Base-by-base conservation (phyloP, 2,797 vertebrate species). In the Microcaecilia unicolor region DNA sequence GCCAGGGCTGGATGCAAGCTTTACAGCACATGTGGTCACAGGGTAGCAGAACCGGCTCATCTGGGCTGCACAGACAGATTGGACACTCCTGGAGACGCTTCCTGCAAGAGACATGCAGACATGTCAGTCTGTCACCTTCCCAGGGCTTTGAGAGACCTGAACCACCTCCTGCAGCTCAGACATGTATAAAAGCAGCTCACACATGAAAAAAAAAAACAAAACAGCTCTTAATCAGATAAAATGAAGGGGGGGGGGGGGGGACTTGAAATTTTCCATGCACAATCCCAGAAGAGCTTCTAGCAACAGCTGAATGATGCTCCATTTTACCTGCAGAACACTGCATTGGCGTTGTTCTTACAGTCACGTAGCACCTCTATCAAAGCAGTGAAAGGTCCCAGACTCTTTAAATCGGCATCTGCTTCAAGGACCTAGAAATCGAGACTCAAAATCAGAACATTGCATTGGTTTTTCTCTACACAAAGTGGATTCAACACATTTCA, bases 1-100 rank as follows among this genome's bases (percentile, higher is more conserved):
- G 55, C 74, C 88, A 93, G 12, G 2, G 10, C 24, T 26, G 73
- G 55, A 93, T 74, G 47, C 95, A 99, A 29, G 5, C 25, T 29
- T 76, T 46, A 51, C 95, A 98, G 65, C 68, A 92, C 22, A 88
- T 61, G 3, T 98, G 93, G 5, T 46, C 37, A 58, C 95, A 99
- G 3, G 82, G 81, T 42, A 99, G 78, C 55, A 57, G 72, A 9
- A 93, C 55, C 0, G 95, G 95, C 9, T 93, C 78, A 10, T 48
- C 61, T 0, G 78, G 81, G 24, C 97, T 88, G 18, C 61, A 64
- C 31, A 85, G 66, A 55, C 94, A 99, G 49, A 91, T 53, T 1
- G 77, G 53, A 51, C 95, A 99, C 0, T 41, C 24, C 14, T 34
- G 40, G 10, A 84, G 36, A 9, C 78, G 83, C 15, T 76, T 81